Evolutionary conservation across 2,797 vertebrate species (phyloP).

Genomic region (Philypnodon macrostomus): DNA sequence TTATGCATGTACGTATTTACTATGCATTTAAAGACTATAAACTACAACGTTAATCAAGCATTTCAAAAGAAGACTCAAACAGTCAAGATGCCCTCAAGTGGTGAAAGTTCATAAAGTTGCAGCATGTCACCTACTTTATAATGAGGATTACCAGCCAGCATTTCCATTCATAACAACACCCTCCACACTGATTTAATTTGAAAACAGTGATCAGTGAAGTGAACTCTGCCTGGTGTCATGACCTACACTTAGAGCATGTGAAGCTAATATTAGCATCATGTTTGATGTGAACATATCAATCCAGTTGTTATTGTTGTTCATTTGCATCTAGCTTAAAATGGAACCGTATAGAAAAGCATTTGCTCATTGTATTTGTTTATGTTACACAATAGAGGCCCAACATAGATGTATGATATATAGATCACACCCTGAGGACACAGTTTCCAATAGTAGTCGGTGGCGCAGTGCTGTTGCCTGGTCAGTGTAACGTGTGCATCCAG

Average conservation of each 20-base stretch:
- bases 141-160: not conserved
- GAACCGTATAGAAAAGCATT: not conserved
- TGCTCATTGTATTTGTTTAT: slow-evolving; percentile 36
- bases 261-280: slow-evolving; percentile 1
- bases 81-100: slow-evolving; percentile 70
- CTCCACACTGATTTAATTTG: too few relatives aligned
- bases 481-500: slow-evolving; percentile 9
- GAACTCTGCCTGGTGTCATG: slow-evolving; percentile 9
- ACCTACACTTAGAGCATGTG: slow-evolving; percentile 1
- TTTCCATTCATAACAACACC: too few relatives aligned
- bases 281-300: slow-evolving; percentile 34
- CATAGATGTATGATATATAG: slow-evolving; percentile 43
- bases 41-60: too few relatives aligned
- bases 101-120: slow-evolving; percentile 22
- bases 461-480: slow-evolving; percentile 26
- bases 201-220: too few relatives aligned
- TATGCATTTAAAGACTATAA: too few relatives aligned
- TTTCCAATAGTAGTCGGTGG: slow-evolving; percentile 47
- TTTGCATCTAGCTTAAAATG: not conserved
- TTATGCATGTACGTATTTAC: too few relatives aligned
- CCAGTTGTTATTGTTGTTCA: slow-evolving; percentile 15
- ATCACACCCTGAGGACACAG: slow-evolving; percentile 58
- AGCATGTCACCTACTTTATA: not conserved
- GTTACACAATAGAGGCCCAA: slow-evolving; percentile 53
- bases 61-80: too few relatives aligned